Percentiles rank a stretch among this genome's conserved stretches.
These are phyloP conservation scores for Agrypnus murinus DNA, from an alignment of 2,888 invertebrate species.

Conservation along the genomic window DNA sequence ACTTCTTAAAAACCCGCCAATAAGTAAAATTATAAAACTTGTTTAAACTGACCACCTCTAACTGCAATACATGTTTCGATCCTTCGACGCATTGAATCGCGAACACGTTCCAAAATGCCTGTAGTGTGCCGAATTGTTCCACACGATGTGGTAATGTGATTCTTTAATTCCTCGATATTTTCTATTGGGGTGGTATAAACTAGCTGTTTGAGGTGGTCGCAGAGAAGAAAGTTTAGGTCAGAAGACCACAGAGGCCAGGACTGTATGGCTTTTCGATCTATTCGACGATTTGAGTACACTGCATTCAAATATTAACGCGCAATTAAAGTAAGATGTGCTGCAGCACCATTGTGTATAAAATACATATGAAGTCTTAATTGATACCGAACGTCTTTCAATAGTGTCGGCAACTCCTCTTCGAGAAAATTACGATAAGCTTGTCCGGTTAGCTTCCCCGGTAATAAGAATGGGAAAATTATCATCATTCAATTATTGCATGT, in stretches of 20 bases:
- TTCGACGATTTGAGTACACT: constrained; percentile 52
- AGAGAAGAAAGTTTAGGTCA: constrained; percentile 52
- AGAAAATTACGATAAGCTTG: constrained; percentile 51
- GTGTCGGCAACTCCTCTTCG: no score
- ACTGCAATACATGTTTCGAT: no score
- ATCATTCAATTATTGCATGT: constrained; percentile 39
- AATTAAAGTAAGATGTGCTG: constrained; percentile 36
- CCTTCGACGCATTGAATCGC: no score
- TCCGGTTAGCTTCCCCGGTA: constrained; percentile 53
- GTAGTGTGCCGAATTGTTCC: no score
- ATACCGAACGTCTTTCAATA: constrained; percentile 25
- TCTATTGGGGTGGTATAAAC: constrained; percentile 54
- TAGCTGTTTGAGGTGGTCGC: constrained; percentile 47
- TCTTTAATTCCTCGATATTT: constrained; percentile 50
- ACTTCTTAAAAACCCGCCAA: no score
- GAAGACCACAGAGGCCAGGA: constrained; percentile 56
- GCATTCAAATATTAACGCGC: no score
- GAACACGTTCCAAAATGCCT: no score
- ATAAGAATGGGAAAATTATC: constrained; percentile 52
- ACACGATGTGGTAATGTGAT: constrained; percentile 49
- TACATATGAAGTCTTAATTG: constrained; percentile 13
- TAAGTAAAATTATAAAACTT: no score
- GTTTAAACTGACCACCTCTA: no score
- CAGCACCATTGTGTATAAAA: constrained; percentile 12
- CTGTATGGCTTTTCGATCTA: constrained; percentile 54